Evolutionary conservation across 2,888 invertebrate genomes (phyloP).

Genomic region (Papilio protenor): DNA sequence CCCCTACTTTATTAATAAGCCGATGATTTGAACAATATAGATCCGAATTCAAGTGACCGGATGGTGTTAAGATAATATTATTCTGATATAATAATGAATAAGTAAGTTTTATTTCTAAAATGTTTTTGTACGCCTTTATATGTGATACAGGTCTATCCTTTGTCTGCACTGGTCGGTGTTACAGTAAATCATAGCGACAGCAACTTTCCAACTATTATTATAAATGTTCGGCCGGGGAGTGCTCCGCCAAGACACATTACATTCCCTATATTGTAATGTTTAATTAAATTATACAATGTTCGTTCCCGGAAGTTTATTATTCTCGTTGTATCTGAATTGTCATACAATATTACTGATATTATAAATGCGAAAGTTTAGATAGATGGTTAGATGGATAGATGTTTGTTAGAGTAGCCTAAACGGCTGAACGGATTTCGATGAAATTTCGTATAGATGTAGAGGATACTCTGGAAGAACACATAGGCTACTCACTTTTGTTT

Average conservation of each 20-base stretch:
- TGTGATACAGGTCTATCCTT: neutral
- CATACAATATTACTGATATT: neutral
- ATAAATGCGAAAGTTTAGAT: neutral
- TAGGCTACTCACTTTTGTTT: too few species aligned
- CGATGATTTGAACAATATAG: too few species aligned
- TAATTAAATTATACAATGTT: slow-evolving; percentile 29
- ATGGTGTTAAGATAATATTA: too few species aligned
- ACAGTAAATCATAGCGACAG: slow-evolving; percentile 27
- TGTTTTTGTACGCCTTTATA: neutral
- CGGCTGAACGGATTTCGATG: too few species aligned
- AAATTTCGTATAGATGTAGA: too few species aligned
- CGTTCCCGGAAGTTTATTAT: neutral
- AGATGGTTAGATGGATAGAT: too few species aligned
- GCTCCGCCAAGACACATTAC: slow-evolving; percentile 18
- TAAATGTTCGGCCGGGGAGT: slow-evolving; percentile 26
- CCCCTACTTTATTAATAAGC: too few species aligned
- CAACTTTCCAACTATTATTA: slow-evolving; percentile 32
- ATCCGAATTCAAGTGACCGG: too few species aligned
- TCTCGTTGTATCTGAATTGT: neutral
- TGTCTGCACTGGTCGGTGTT: neutral
- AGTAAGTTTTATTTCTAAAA: too few species aligned
- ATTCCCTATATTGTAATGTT: slow-evolving; percentile 7
- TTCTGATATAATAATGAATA: too few species aligned
- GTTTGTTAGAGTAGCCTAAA: too few species aligned
- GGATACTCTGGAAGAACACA: too few species aligned